phyloP scores from a whole-genome alignment of 2,888 invertebrate genomes.

The Helobdella robusta region DNA sequence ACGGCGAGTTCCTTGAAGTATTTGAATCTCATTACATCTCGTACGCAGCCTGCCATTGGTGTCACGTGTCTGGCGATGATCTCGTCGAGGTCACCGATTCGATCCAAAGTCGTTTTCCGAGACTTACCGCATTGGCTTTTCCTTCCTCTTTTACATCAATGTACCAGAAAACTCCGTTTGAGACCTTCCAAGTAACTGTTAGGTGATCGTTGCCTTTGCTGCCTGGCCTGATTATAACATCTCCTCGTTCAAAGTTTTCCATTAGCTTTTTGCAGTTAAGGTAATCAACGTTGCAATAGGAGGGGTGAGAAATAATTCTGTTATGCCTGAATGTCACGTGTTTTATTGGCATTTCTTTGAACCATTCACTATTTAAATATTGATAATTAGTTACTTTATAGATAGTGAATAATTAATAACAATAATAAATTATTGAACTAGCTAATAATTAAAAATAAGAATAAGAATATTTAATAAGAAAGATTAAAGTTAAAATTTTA shows the following conservation, averaged over 20 bases:
- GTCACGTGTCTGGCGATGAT: slow-evolving; percentile 91
- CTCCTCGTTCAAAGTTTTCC: slow-evolving; percentile 86
- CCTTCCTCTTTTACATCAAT: slow-evolving; percentile 90
- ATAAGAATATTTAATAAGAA: no score
- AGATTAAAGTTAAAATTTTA: no score
- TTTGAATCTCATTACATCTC: slow-evolving; percentile 81
- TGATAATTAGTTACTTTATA: no score
- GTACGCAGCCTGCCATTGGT: slow-evolving; percentile 86
- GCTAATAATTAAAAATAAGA: no score
- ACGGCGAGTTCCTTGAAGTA: slow-evolving; percentile 66
- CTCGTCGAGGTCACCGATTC: slow-evolving; percentile 97
- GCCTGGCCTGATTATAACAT: slow-evolving; percentile 88
- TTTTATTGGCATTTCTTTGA: no score
- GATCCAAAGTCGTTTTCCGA: slow-evolving; percentile 79
- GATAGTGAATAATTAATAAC: no score
- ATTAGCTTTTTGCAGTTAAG: slow-evolving; percentile 83
- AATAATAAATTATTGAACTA: no score
- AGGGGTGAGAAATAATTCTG: slow-evolving; percentile 90
- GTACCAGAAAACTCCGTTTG: slow-evolving; percentile 85
- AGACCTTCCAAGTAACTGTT: slow-evolving; percentile 97
- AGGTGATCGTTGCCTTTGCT: slow-evolving; percentile 91
- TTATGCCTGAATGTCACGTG: no score
- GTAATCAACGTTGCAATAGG: slow-evolving; percentile 85
- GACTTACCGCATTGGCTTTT: slow-evolving; percentile 87
- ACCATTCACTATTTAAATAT: no score